These are phyloP conservation scores for Hemaris fuciformis DNA, from an alignment of 2,888 invertebrate species.

Conservation along the genomic window DNA sequence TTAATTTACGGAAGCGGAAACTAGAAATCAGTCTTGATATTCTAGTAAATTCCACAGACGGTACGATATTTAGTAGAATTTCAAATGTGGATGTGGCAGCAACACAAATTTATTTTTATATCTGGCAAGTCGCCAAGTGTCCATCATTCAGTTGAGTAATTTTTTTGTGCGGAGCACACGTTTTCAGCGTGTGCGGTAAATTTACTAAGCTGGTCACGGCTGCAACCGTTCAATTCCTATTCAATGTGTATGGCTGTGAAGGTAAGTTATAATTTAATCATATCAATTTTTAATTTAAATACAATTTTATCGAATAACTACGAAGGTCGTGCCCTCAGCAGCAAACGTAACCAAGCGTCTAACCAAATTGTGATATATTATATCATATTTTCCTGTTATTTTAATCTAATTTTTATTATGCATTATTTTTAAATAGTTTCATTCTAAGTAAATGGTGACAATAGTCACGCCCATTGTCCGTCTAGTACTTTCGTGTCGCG, in stretches of 20 bases:
- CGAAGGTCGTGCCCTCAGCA: slow-evolving; percentile 64
- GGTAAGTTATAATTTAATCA: slow-evolving; percentile 79
- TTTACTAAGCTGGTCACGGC: slow-evolving; percentile 79
- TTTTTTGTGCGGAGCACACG: slow-evolving; percentile 76
- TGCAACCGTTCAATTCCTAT: slow-evolving; percentile 83
- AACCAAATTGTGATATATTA: slow-evolving; percentile 37
- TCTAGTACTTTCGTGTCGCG: slow-evolving; percentile 15
- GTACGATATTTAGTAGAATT: not conserved
- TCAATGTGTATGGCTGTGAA: slow-evolving; percentile 94
- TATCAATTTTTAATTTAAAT: not conserved
- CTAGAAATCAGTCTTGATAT: not conserved
- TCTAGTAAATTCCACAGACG: not conserved
- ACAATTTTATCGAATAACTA: not conserved
- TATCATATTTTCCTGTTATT: not conserved
- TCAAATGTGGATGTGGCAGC: not conserved
- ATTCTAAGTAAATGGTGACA: not conserved
- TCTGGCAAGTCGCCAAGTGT: slow-evolving; percentile 37
- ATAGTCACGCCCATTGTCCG: slow-evolving; percentile 33
- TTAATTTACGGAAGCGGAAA: no score
- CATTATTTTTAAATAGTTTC: not conserved
- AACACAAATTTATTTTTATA: not conserved
- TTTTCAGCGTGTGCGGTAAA: slow-evolving; percentile 75
- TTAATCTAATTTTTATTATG: not conserved
- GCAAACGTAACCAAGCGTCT: slow-evolving; percentile 64
- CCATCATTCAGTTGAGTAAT: slow-evolving; percentile 56